These are phyloP conservation scores for Aythya baeri DNA, from an alignment of 2,113 vertebrate genomes.

Conservation along the genomic window DNA sequence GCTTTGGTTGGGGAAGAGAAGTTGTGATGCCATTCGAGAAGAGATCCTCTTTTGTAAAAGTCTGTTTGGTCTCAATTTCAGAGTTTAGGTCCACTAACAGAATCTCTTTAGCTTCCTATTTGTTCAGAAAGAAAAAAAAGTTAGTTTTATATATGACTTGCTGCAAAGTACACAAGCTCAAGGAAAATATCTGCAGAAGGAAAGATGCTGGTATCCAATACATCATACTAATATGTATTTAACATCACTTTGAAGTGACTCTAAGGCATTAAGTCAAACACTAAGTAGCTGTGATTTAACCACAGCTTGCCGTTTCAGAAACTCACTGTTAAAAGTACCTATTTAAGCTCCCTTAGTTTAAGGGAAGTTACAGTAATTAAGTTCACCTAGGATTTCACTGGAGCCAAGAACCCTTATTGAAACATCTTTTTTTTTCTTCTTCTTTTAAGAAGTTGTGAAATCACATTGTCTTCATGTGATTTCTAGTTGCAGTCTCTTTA, in stretches of 20 bases:
- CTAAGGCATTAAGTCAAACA: neutral
- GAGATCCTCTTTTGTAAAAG: constrained; percentile 88
- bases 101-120: constrained; percentile 92
- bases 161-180: neutral
- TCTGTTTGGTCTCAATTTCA: constrained; percentile 93
- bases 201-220: neutral
- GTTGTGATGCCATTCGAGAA: constrained; percentile 80
- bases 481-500: neutral
- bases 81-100: constrained; percentile 96
- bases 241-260: neutral
- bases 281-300: neutral
- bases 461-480: neutral
- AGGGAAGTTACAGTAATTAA: neutral
- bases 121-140: constrained; percentile 78
- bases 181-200: neutral
- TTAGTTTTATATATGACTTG: constrained; percentile 54
- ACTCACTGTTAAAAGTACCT: neutral
- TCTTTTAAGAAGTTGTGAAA: neutral
- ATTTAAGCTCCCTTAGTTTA: neutral
- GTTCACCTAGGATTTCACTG: neutral
- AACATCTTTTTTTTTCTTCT: neutral
- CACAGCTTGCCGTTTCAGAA: neutral
- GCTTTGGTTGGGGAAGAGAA: constrained; percentile 79
- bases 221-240: neutral
- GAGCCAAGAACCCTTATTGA: neutral